Base-by-base conservation (phyloP, 2,888 invertebrate genomes). In the Tribolium freemani region DNA sequence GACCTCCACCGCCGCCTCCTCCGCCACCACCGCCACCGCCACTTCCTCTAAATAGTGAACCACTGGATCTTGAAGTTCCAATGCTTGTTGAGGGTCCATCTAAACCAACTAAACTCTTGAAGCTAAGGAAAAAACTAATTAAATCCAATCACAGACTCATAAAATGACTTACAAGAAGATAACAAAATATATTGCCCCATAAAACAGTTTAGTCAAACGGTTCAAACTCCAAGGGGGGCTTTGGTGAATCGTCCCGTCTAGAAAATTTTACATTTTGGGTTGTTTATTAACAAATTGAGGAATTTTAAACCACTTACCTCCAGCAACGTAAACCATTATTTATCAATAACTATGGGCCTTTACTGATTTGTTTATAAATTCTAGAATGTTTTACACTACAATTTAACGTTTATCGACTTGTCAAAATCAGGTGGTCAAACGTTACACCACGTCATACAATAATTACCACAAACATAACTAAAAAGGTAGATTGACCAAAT, bases 101-200 rank as follows among this genome's bases (percentile, higher is more conserved):
- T 56, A 71, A 38, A 16, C 70, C 73, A 45, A 73, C 56, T 53
- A 73, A 48, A 11, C 54, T 66, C 56, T 67, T 67, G 51, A 73
- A 67, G 31, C 66, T 70, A 44, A 16, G 16, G 4, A 63, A 58
- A 57, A 2, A 61, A 21, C 38, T 9, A n/a, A 48, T 11, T 11
- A n/a, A n/a, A 5, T 57, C 38, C 9, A 5, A 57, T 2, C 16
- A 20, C 10, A 57, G 5, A 16, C 1, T 13, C 13, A 48, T 11
- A 48, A 20, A 45, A 4, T 13, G 13, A 67, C 70, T 64, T 70
- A 67, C 70, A 70, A 73, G 10, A 61, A 73, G 5, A 67, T 46
- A 10, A 70, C 54, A 13, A 73, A 70, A 53, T 58, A 58, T n/a
- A 64, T 58, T 6, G 38, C 45, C 9, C 63, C 69, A 13, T 64